A percentile compares a stretch with the other conserved stretches of the same genome.
phyloP scores from a whole-genome alignment of 2,888 invertebrate genomes.

The Troilus luridus region DNA sequence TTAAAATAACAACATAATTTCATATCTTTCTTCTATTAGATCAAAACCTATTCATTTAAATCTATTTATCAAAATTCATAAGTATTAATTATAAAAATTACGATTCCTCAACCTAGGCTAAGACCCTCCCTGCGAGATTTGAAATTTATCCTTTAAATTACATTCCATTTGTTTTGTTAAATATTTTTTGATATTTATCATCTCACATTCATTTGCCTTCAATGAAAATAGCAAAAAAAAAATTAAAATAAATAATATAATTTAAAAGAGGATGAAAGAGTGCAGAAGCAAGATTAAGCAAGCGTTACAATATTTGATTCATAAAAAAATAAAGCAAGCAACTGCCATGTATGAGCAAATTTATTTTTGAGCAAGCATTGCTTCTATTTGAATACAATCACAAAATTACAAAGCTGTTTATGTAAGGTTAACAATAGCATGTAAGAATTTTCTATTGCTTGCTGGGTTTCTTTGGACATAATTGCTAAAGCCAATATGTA shows the following conservation, averaged over 20 bases:
- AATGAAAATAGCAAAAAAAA: constrained; percentile 50
- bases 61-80: constrained; percentile 10
- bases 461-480: constrained; percentile 23
- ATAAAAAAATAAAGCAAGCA: constrained; percentile 57
- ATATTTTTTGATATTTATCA: background rate
- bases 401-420: constrained; percentile 35
- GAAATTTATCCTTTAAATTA: constrained; percentile 30
- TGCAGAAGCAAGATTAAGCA: constrained; percentile 12
- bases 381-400: constrained; percentile 55
- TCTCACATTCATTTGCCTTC: constrained; percentile 55
- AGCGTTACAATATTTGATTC: constrained; percentile 34
- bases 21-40: background rate
- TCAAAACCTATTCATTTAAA: constrained; percentile 16
- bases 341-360: constrained; percentile 54
- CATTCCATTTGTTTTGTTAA: constrained; percentile 53
- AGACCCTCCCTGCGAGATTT: constrained; percentile 51
- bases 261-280: background rate
- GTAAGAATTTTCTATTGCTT: constrained; percentile 53
- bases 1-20: background rate
- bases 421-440: constrained; percentile 25
- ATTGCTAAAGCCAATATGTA: constrained; percentile 42
- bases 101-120: background rate
- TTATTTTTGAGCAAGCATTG: constrained; percentile 58
- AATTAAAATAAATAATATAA: background rate
- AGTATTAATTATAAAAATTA: constrained; percentile 10